A percentile compares a stretch with the other conserved stretches of the same genome.
These are phyloP conservation scores for Andrena minutula DNA, from an alignment of 2,888 invertebrate genomes.

Conservation along the genomic window DNA sequence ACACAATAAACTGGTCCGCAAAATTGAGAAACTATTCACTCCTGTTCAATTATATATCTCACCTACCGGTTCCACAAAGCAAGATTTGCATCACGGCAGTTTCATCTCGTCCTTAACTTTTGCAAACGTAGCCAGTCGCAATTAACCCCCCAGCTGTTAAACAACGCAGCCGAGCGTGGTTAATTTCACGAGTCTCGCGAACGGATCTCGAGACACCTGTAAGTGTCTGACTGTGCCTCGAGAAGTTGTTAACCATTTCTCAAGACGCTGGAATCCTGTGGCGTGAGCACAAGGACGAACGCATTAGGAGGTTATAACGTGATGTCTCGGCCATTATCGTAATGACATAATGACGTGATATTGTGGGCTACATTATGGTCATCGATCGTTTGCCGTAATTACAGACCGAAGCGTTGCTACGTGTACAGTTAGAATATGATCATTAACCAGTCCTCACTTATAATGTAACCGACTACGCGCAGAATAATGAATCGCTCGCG, in stretches of 20 bases:
- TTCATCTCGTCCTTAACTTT: constrained; percentile 10
- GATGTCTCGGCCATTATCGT: constrained; percentile 68
- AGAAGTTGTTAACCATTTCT: constrained; percentile 41
- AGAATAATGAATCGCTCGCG: constrained; percentile 9
- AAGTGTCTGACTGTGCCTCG: constrained; percentile 9
- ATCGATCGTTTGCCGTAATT: constrained; percentile 76
- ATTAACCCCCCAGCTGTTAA: constrained; percentile 20
- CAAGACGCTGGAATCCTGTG: constrained; percentile 25
- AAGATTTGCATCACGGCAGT: background rate
- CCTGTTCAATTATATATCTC: background rate
- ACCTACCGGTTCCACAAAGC: background rate
- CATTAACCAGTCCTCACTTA: constrained; percentile 44
- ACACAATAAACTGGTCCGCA: no score
- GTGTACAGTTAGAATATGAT: constrained; percentile 60
- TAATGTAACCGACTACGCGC: constrained; percentile 16
- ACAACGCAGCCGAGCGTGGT: constrained; percentile 9
- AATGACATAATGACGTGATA: constrained; percentile 70
- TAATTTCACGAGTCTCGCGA: constrained; percentile 34
- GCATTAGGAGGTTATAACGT: constrained; percentile 38
- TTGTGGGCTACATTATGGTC: constrained; percentile 64
- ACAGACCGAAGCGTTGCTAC: constrained; percentile 61
- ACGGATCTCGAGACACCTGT: constrained; percentile 21
- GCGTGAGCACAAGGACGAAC: background rate
- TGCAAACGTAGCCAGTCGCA: background rate
- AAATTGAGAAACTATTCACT: background rate